Evolutionary conservation across 2,888 invertebrate genomes (phyloP).

Genomic region (Spicauda simplicius): DNA sequence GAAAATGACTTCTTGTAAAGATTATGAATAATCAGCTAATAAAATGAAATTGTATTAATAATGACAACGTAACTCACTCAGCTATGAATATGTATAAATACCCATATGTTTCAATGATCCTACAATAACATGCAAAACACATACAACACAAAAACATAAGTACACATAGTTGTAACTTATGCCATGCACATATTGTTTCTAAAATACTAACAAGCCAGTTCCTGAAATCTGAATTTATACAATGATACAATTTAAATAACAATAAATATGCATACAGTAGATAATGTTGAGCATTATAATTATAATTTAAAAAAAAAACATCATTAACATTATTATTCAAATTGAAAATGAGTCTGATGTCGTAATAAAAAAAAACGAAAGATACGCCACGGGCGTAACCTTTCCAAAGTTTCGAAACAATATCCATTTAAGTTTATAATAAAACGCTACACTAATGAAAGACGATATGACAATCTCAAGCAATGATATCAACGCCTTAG

Average conservation of each 20-base stretch:
- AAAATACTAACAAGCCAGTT: background rate
- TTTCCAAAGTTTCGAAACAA: background rate
- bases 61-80: background rate
- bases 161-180: background rate
- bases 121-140: background rate
- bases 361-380: background rate
- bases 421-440: background rate
- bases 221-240: background rate
- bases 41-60: background rate
- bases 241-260: background rate
- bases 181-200: background rate
- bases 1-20: background rate
- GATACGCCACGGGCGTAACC: conserved; percentile 1
- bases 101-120: background rate
- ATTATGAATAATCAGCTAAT: background rate
- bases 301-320: no score
- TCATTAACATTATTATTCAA: background rate
- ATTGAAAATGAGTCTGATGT: background rate
- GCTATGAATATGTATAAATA: background rate
- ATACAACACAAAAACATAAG: background rate
- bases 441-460: background rate
- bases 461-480: conserved; percentile 8
- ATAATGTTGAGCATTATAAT: no score
- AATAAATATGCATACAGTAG: no score
- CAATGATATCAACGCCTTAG: conserved; percentile 11